Evolutionary conservation across 2,797 vertebrate species (phyloP), one percentile per base, ranked within the genome.

Genomic region (Oryzias dopingdopingensis): DNA sequence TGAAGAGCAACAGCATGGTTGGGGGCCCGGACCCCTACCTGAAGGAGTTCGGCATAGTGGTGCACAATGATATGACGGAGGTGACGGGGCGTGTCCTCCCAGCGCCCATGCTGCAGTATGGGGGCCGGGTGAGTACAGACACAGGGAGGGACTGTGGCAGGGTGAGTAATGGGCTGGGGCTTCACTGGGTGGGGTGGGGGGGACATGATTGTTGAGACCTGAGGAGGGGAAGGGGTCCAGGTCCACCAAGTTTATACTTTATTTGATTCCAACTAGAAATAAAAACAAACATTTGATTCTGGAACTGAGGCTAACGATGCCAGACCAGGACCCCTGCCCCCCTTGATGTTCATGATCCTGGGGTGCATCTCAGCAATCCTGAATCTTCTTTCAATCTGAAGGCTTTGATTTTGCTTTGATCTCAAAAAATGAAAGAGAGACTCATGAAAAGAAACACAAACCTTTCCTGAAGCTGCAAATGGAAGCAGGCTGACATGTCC

Each of bases 1-100:
- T 99, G 72, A 99, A 99, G 90, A 99, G 97, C 72, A 99, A 98
- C 92, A 98, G 95, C 72, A 96, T 98, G 97, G 96, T 99, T 37
- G 97, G 97, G 44, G 96, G 96, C 46, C 97, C 97, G 3, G 97
- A 99, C 80, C 97, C 97, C 0, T 98, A 99, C 65, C 93, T 99
- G 81, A 98, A 98, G 75, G 97, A 99, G 78, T 99, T 99, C 81
- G 97, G 96, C 54, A 98, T 99, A 26, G 95, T 98, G 43, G 97
- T 99, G 52, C 97, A 98, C 83, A 98, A 97, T 0, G 97, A 99
- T 86, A 99, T 99, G 97, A 99, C 96, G 0, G 97, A 99, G 66
- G 91, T 99, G 70, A 98, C 96, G 0, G 97, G 97, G 49, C 94
- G 97, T 78, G 97, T 99, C 62, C 92, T 99, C 81, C 97, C 97